Percentiles rank a stretch among this genome's conserved stretches.
Conservation (phyloP, 2,113 vertebrate genomes). For the Alectura lathami region DNA sequence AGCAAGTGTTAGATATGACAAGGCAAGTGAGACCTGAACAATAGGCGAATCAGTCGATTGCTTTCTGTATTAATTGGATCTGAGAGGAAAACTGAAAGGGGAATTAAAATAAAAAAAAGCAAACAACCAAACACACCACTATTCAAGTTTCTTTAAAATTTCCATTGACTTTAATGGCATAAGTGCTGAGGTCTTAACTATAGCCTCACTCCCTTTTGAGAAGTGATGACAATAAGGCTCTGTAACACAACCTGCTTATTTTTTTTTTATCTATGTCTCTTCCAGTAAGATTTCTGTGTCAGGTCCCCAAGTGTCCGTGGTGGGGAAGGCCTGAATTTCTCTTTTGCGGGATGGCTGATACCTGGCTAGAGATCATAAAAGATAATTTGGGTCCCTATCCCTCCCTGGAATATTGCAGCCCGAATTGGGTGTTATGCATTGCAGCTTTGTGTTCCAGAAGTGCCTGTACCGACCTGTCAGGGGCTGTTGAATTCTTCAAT, state of each 20-base stretch:
- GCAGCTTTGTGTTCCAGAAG: not conserved
- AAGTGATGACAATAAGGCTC: not conserved
- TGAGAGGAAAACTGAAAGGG: conserved; percentile 1
- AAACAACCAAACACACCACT: not conserved
- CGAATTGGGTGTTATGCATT: not conserved
- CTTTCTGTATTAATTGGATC: conserved; percentile 36
- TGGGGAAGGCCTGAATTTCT: conserved; percentile 29
- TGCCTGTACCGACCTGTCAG: not conserved
- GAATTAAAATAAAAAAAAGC: not conserved
- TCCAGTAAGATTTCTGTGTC: not conserved
- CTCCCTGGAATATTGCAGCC: not conserved
- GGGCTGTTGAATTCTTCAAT: conserved; percentile 42
- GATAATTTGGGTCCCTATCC: conserved; percentile 6
- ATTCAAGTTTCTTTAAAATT: conserved; percentile 6
- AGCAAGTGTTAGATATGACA: not conserved
- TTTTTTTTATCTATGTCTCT: conserved; percentile 1
- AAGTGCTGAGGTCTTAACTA: not conserved
- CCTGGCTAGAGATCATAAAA: conserved; percentile 50
- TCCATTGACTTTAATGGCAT: not conserved
- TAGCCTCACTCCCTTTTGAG: not conserved
- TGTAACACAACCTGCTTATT: conserved; percentile 29
- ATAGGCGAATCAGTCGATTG: conserved; percentile 37
- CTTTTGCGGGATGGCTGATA: conserved; percentile 17
- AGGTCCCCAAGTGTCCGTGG: not conserved
- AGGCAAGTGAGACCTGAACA: not conserved